Percentiles rank a stretch among this genome's conserved stretches.
phyloP scores from a whole-genome alignment of 1,140 invertebrate genomes.

The Brachionus paranguensis region DNA sequence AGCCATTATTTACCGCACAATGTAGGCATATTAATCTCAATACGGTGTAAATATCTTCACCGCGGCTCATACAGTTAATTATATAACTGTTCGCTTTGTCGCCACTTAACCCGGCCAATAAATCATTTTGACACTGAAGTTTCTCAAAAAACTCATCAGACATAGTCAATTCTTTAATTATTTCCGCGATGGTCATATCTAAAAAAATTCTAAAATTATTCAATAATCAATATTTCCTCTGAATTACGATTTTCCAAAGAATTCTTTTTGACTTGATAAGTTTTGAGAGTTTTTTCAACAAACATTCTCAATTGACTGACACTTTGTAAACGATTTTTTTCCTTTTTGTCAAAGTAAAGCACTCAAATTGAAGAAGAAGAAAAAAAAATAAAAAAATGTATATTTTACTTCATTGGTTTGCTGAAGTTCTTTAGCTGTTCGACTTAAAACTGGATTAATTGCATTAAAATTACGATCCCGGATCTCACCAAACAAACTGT shows the following conservation, averaged over 20 bases:
- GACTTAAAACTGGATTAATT: slow-evolving; percentile 74
- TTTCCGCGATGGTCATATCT: slow-evolving; percentile 71
- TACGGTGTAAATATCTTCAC: slow-evolving; percentile 55
- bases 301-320: slow-evolving; percentile 82
- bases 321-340: slow-evolving; percentile 40
- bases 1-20: slow-evolving; percentile 73
- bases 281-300: slow-evolving; percentile 77
- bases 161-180: slow-evolving; percentile 68
- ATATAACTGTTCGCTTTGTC: slow-evolving; percentile 80
- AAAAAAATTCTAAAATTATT: slow-evolving; percentile 34
- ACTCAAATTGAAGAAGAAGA: neutral
- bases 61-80: slow-evolving; percentile 79
- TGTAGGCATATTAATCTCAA: slow-evolving; percentile 56
- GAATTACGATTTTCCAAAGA: slow-evolving; percentile 66
- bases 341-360: neutral
- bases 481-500: slow-evolving; percentile 77
- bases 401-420: slow-evolving; percentile 31
- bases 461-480: slow-evolving; percentile 89
- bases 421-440: slow-evolving; percentile 66
- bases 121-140: slow-evolving; percentile 70
- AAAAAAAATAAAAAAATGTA: neutral
- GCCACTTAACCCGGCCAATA: slow-evolving; percentile 80
- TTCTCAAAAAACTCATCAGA: slow-evolving; percentile 64
- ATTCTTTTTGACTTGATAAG: slow-evolving; percentile 74
- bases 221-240: neutral